These are phyloP conservation scores for Amazona ochrocephala DNA, from an alignment of 2,797 vertebrate species.

Conservation along the genomic window DNA sequence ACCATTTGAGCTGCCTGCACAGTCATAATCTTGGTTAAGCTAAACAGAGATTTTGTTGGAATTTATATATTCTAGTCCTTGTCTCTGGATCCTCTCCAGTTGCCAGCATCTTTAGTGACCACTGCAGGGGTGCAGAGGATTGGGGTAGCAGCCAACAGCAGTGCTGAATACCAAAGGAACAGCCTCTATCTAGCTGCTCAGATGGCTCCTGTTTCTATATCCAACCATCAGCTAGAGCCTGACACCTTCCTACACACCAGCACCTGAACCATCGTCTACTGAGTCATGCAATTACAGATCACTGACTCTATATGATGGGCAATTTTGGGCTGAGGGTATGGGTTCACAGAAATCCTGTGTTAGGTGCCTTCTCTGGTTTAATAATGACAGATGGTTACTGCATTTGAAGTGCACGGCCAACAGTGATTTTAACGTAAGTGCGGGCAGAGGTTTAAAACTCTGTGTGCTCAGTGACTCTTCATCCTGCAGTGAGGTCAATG, in stretches of 20 bases:
- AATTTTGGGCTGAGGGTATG: not conserved
- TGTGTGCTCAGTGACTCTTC: not conserved
- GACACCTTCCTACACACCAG: not conserved
- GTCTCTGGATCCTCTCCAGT: not conserved
- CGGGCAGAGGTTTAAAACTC: not conserved
- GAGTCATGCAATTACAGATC: not conserved
- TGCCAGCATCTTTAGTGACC: not conserved
- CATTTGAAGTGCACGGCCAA: not conserved
- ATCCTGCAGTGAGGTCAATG: not conserved
- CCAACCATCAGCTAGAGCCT: rapidly evolving
- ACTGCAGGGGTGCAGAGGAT: rapidly evolving
- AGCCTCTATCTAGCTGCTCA: not conserved
- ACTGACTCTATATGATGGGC: not conserved
- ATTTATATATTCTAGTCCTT: not conserved
- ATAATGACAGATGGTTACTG: not conserved
- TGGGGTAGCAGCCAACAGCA: not conserved
- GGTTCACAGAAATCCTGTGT: not conserved
- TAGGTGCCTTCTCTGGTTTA: not conserved
- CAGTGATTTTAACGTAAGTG: not conserved
- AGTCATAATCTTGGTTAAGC: not conserved
- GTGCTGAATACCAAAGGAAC: not conserved
- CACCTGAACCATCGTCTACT: not conserved
- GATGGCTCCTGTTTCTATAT: not conserved
- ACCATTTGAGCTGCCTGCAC: not conserved
- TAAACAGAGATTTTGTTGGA: not conserved